These are phyloP conservation scores for Bos taurus DNA, from an alignment of 2,113 vertebrate genomes.

Conservation along the genomic window DNA sequence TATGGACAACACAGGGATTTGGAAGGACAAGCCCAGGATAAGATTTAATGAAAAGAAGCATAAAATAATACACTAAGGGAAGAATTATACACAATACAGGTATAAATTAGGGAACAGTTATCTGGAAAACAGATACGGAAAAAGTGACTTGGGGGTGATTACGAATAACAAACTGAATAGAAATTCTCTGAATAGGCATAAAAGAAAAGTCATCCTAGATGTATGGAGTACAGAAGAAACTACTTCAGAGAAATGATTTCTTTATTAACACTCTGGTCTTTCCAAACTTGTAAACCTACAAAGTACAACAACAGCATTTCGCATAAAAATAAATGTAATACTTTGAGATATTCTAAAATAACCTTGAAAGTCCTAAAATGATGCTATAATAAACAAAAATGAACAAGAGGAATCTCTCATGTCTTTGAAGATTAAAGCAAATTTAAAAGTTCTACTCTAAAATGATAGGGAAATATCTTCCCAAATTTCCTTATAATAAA, in stretches of 20 bases:
- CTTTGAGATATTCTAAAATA: constrained; percentile 15
- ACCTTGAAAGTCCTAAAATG: background rate
- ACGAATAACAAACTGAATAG: constrained; percentile 28
- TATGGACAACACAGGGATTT: constrained; percentile 46
- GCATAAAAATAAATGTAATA: constrained; percentile 23
- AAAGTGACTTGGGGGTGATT: constrained; percentile 22
- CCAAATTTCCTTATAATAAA: constrained; percentile 3
- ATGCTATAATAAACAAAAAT: background rate
- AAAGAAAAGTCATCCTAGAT: constrained; percentile 29
- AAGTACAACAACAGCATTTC: background rate
- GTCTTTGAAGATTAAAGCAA: background rate
- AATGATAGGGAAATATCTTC: background rate
- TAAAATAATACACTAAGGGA: constrained; percentile 34
- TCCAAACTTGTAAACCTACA: background rate
- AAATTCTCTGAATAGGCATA: constrained; percentile 21
- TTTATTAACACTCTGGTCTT: constrained; percentile 16
- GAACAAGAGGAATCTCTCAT: background rate
- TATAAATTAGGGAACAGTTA: background rate
- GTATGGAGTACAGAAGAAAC: background rate
- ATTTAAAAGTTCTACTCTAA: constrained; percentile 14
- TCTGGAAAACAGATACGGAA: constrained; percentile 15
- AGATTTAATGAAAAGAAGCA: constrained; percentile 51
- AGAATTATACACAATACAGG: background rate
- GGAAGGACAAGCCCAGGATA: constrained; percentile 6
- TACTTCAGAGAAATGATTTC: constrained; percentile 13